Base-by-base conservation (phyloP, 2,113 vertebrate genomes). In the Rana temporaria region DNA sequence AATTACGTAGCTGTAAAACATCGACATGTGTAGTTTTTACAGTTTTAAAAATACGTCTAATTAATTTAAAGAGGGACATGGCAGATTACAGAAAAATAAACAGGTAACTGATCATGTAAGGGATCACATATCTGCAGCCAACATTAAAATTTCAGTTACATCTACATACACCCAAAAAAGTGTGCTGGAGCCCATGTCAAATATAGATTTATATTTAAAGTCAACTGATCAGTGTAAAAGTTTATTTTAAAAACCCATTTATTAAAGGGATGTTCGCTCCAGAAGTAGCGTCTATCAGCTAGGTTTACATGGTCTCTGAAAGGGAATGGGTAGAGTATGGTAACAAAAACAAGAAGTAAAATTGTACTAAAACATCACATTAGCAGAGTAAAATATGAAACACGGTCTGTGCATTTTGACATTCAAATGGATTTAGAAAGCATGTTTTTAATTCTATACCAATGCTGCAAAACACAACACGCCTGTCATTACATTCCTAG, bases 1-100 rank as follows among this genome's bases (percentile, higher is more conserved):
- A 99, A 98, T 98, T 99, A 97, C 97, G 96, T 95, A 96, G 97
- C 97, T 99, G 98, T 94, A 99, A 99, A 96, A 99, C 97, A 99
- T 98, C 97, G 96, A 98, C 97, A 99, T 85, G 96, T 96, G 96
- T 93, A 95, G 93, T 94, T 92, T 94, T 97, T 92, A 95, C 90
- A 95, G 93, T 92, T 95, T 81, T 74, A 64, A 94, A 91, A 95
- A 92, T 48, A 92, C 91, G 91, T 95, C 93, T 93, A 88, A 89
- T 93, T 89, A 93, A 94, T 94, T 91, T 94, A 94, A 68, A 76
- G 73, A 83, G 81, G 81, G 81, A 76, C 66, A 83, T 83, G 81
- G 81, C 81, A 83, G 60, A 92, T 90, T 85, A 90, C 72, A 83
- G 81, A 83, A 83, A 83, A 92, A 90, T 82, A 90, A 88, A 95